Conservation (phyloP, 1,140 invertebrate genomes). For the Diachasma alloeum region DNA sequence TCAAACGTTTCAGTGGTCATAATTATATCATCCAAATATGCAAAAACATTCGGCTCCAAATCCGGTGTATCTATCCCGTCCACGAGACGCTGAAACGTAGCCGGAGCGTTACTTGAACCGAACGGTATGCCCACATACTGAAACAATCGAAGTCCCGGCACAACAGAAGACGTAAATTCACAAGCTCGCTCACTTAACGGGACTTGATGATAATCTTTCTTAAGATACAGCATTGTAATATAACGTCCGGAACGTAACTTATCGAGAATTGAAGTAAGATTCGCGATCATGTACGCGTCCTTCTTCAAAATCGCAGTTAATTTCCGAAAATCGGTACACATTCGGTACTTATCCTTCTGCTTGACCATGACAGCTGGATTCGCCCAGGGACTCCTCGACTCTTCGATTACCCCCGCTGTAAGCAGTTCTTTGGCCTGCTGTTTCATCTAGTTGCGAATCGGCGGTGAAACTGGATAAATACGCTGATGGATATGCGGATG, state of each 20-base stretch:
- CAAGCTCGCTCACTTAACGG: no score
- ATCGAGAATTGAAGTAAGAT: constrained; percentile 31
- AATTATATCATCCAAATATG: no score
- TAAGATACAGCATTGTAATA: constrained; percentile 40
- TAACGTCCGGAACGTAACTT: constrained; percentile 39
- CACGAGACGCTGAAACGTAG: no score
- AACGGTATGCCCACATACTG: constrained; percentile 60
- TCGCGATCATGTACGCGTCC: neutral
- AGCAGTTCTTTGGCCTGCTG: neutral
- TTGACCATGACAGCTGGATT: neutral
- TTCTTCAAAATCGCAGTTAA: neutral
- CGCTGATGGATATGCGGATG: neutral
- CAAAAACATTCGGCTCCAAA: no score
- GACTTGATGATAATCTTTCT: constrained; percentile 33
- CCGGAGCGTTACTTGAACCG: no score
- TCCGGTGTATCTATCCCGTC: no score
- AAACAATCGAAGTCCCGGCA: constrained; percentile 47
- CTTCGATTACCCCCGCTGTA: neutral
- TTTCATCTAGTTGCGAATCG: neutral
- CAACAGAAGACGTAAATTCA: constrained; percentile 53
- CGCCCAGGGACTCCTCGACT: neutral
- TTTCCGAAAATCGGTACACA: neutral
- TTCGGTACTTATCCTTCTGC: neutral
- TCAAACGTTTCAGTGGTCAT: no score
- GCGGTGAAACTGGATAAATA: neutral